phyloP scores from a whole-genome alignment of 2,797 vertebrate species.

The Sebastes minor region DNA sequence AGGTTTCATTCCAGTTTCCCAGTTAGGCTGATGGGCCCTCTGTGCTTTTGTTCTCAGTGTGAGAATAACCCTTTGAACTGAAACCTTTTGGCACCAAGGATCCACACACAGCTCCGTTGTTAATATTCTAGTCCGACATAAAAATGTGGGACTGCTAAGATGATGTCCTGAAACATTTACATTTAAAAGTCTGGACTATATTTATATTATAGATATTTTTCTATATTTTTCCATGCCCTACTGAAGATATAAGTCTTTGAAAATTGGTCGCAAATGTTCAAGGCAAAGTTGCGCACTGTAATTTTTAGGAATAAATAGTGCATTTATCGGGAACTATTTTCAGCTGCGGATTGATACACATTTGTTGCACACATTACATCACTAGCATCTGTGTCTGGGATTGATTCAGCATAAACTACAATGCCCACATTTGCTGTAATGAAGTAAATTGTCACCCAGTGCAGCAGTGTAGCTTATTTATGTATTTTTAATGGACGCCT shows the following conservation, averaged over 20 bases:
- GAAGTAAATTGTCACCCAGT: background rate
- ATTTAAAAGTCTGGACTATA: background rate
- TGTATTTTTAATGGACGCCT: background rate
- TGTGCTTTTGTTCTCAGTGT: conserved; percentile 33
- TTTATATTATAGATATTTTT: background rate
- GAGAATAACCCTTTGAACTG: conserved; percentile 31
- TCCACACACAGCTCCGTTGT: conserved; percentile 3
- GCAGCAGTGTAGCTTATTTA: background rate
- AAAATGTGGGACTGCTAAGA: background rate
- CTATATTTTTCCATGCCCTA: background rate
- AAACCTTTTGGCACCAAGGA: conserved; percentile 4
- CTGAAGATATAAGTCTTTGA: background rate
- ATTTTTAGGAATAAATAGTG: background rate
- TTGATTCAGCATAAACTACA: background rate
- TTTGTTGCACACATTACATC: background rate
- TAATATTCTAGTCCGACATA: conserved; percentile 14
- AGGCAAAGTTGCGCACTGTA: background rate
- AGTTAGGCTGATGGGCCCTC: conserved; percentile 10
- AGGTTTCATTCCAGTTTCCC: conserved; percentile 47
- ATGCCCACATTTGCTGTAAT: background rate
- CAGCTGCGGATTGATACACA: background rate
- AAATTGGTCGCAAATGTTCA: background rate
- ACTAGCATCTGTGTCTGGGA: background rate
- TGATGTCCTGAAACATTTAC: background rate
- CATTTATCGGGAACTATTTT: background rate